Percentiles rank a stretch among this genome's conserved stretches.
Conservation (phyloP, 2,888 invertebrate genomes). For the Lithophane socia region DNA sequence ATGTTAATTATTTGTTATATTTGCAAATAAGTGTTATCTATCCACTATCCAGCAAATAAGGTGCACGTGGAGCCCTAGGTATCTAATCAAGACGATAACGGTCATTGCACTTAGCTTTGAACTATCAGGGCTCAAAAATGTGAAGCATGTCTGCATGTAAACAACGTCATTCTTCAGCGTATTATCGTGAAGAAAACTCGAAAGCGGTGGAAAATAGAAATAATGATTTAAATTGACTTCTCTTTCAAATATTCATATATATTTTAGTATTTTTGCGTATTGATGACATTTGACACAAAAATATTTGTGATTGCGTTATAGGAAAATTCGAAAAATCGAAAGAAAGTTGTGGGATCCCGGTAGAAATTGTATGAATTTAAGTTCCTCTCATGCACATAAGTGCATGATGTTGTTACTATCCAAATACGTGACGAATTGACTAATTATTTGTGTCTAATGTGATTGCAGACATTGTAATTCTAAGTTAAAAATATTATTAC, state of each 20-base stretch:
- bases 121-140: constrained; percentile 33
- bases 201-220: neutral
- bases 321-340: neutral
- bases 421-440: neutral
- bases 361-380: neutral
- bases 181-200: constrained; percentile 10
- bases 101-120: constrained; percentile 62
- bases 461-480: neutral
- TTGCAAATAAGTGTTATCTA: constrained; percentile 47
- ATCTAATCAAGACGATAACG: constrained; percentile 61
- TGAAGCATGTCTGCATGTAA: constrained; percentile 12
- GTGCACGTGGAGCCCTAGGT: constrained; percentile 15
- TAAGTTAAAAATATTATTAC: neutral
- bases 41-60: constrained; percentile 16
- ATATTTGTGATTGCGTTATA: neutral
- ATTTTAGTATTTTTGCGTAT: neutral
- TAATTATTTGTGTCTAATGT: neutral
- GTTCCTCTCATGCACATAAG: too few relatives aligned
- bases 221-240: neutral
- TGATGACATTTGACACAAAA: too few relatives aligned
- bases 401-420: too few relatives aligned
- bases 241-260: neutral
- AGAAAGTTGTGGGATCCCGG: neutral
- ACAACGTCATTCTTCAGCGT: neutral
- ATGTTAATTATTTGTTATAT: constrained; percentile 9